These are phyloP conservation scores for Campoletis raptor DNA, from an alignment of 2,888 invertebrate species.

Conservation along the genomic window DNA sequence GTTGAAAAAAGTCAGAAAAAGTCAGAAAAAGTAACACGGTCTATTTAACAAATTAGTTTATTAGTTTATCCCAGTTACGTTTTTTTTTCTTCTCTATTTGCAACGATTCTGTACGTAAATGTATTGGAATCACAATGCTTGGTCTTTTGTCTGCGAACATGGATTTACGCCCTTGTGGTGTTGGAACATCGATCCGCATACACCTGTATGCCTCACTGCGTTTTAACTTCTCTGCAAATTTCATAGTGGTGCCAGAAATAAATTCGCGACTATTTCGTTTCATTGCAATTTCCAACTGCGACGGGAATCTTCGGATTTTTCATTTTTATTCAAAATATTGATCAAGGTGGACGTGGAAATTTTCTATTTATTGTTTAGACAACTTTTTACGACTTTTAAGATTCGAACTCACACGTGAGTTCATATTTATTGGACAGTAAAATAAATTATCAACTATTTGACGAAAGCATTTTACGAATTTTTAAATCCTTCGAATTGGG, in stretches of 20 bases:
- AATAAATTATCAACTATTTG: too few species aligned
- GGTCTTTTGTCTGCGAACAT: not conserved
- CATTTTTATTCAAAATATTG: not conserved
- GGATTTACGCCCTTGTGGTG: not conserved
- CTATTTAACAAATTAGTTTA: not conserved
- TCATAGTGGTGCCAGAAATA: not conserved
- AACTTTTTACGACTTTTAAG: not conserved
- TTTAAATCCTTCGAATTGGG: too few species aligned
- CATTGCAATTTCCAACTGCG: constrained; percentile 6
- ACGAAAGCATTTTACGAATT: too few species aligned
- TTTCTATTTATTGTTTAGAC: not conserved
- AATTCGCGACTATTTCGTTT: not conserved
- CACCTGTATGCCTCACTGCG: not conserved
- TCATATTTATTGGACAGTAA: not conserved
- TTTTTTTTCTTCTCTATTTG: not conserved
- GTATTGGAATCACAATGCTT: not conserved
- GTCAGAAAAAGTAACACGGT: too few species aligned
- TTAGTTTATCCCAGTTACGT: not conserved
- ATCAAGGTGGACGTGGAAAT: too few species aligned
- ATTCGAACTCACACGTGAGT: not conserved
- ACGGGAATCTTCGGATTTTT: not conserved
- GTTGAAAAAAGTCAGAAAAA: not conserved
- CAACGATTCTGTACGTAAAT: not conserved
- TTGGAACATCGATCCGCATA: not conserved
- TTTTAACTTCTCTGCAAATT: not conserved